A percentile compares a stretch with the other conserved stretches of the same genome.
These are phyloP conservation scores for Cheracebus regulus DNA, from an alignment of 2,797 vertebrate species.

Conservation along the genomic window DNA sequence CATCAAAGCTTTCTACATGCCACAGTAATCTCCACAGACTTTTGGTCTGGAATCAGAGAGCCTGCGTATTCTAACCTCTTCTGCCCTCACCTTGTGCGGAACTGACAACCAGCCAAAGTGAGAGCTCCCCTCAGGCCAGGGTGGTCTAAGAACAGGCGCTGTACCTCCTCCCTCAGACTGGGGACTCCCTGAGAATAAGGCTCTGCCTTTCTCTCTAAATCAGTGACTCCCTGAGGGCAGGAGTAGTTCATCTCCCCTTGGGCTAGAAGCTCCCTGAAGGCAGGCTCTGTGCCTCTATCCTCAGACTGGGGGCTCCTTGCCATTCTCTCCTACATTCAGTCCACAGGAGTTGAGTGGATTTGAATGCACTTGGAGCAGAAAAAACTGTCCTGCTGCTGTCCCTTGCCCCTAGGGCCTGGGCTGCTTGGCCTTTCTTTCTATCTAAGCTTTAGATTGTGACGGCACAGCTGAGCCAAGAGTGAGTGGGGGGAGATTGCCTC, in stretches of 20 bases:
- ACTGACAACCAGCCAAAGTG: not conserved
- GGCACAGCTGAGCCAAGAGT: not conserved
- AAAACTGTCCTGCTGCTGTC: not conserved
- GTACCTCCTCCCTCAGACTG: not conserved
- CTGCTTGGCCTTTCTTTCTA: not conserved
- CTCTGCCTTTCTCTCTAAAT: not conserved
- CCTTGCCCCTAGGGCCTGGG: not conserved
- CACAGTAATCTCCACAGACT: not conserved
- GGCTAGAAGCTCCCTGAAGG: not conserved
- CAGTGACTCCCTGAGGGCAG: not conserved
- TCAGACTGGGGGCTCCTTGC: not conserved
- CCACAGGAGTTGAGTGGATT: not conserved
- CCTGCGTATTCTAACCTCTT: not conserved
- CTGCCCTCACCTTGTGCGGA: not conserved
- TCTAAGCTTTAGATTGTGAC: not conserved
- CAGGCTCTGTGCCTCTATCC: not conserved
- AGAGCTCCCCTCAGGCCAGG: no score
- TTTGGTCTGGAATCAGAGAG: not conserved
- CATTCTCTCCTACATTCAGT: not conserved
- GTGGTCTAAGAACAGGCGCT: not conserved
- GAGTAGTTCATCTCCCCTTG: no score
- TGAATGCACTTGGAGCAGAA: not conserved
- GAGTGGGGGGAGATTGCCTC: not conserved
- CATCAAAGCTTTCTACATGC: not conserved
- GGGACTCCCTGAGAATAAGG: not conserved